Evolutionary conservation across 2,888 invertebrate species (phyloP), one percentile per base, ranked within the genome.

Genomic region (Calameuta filiformis): DNA sequence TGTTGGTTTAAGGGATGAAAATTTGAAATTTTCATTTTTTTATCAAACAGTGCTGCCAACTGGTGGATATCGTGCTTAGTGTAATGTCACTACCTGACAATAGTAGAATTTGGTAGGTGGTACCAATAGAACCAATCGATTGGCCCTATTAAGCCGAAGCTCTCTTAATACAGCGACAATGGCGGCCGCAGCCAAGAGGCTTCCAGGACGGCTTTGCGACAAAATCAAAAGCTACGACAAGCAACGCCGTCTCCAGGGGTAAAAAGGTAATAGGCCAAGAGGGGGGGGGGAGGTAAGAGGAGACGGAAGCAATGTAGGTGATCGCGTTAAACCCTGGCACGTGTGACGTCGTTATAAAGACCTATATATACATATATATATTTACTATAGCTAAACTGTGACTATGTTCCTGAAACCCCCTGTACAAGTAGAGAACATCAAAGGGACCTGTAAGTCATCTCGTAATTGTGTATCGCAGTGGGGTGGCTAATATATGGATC

Each of bases 381-480:
- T 56, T 76, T 77, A 74, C 76, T 74, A 76, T 75, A 81, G 77
- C 78, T 78, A 83, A 83, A 81, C 79, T 81, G 77, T 73, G 74
- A 56, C 40, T 23, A 56, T 56, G 23, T 23, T 81, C 81, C 80
- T 81, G 80, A 79, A 77, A 81, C 80, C 80, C 75, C 75, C 77
- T 68, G 69, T 73, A 35, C 80, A 80, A 77, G 75, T 78, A 78
- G 78, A 75, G 82, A 74, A 86, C 86, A 86, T 89, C 89, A 89
- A 88, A 89, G 87, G 40, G 83, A 87, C 84, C 83, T 78, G 82
- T 86, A 84, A 85, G 89, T 87, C 85, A 87, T 89, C 88, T 81
- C 84, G 81, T 84, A 85, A 87, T 86, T 83, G 84, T 76, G 40
- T 56, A 56, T 6, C 40, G 1, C 40, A 56, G 40, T 56, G 9